Evolutionary conservation across 2,113 vertebrate genomes (phyloP).

Genomic region (Brachypteracias leptosomus): DNA sequence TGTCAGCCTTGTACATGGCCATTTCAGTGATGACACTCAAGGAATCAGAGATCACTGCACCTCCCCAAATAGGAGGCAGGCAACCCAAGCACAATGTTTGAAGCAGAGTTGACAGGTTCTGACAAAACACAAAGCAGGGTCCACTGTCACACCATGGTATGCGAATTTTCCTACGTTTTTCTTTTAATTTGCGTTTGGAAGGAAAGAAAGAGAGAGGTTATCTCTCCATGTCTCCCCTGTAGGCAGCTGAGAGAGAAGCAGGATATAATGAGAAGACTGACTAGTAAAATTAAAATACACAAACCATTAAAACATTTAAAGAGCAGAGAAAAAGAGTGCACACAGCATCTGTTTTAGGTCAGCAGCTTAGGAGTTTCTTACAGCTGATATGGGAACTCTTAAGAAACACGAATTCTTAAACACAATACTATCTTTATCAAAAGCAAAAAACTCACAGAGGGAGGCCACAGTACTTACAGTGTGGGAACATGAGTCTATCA

Average conservation of each 20-base stretch:
- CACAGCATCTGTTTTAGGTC: neutral
- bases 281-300: conserved; percentile 34
- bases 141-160: neutral
- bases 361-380: conserved; percentile 21
- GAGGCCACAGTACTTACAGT: neutral
- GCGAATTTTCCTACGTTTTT: neutral
- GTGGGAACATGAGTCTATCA: neutral
- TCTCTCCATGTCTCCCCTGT: neutral
- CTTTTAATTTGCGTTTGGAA: neutral
- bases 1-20: neutral
- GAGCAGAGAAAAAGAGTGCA: neutral
- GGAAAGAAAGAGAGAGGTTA: neutral
- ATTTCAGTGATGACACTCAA: neutral
- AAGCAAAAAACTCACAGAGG: neutral
- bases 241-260: neutral
- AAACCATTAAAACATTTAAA: conserved; percentile 9
- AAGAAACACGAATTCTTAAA: neutral
- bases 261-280: neutral
- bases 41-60: neutral
- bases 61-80: neutral
- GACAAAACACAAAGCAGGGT: neutral
- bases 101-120: neutral
- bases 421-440: conserved; percentile 35
- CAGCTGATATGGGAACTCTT: neutral
- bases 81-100: neutral